Base-by-base conservation (phyloP, 2,888 invertebrate genomes). In the Panzeria rudis region DNA sequence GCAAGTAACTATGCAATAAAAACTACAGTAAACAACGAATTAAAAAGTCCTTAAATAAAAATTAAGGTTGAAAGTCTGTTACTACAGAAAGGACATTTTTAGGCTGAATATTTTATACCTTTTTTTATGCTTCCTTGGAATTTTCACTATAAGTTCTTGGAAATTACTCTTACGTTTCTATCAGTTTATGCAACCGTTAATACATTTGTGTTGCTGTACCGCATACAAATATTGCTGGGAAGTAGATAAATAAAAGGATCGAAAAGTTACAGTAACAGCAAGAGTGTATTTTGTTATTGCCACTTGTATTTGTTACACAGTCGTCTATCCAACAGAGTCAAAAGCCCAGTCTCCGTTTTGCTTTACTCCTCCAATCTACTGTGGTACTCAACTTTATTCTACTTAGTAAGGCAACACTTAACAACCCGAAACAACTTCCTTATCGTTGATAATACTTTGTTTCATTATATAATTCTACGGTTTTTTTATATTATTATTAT, bases 401-500 rank as follows among this genome's bases (percentile, higher is more conserved):
- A 81, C 64, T 76, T 83, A 83, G 76, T 79, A 71, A 77, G 61
- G 78, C 85, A 85, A 85, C 85, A 85, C 85, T 86, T 86, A 83
- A 83, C 86, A 86, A 83, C 69, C 83, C 83, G 83, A 83, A 83
- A 83, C 83, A 83, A 83, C 83, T 86, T 86, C 86, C 86, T 83
- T 86, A 77, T 80, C 76, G 83, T 83, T 86, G 86, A 83, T 86
- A 83, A 83, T 86, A 83, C 80, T 86, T 86, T 86, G 83, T 86
- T 86, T 86, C 83, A 83, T 86, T 85, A 85, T 83, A 83, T 75
- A 79, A 73, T 79, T 72, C 62, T 77, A 77, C 64, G 13, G 44
- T 56, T 69, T 50, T 52, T 79, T 54, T 76, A 71, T 61, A 23
- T 62, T 11, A 61, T 62, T 44, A 44, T 59, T 50, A 68, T 17